phyloP scores from a whole-genome alignment of 2,888 invertebrate species.

The Trissonchulus sp. region DNA sequence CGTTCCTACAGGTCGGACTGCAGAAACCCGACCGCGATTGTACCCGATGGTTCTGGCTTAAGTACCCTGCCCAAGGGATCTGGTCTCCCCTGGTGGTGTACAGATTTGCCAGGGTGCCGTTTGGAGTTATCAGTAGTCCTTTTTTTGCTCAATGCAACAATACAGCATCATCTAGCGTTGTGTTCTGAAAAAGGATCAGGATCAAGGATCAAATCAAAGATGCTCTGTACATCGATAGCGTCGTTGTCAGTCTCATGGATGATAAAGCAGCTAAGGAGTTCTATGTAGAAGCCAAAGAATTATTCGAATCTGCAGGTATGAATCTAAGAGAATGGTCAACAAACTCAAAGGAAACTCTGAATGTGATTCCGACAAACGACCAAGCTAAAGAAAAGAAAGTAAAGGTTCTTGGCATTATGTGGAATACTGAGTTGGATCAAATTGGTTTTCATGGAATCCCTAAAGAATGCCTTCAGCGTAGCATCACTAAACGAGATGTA shows the following conservation, averaged over 20 bases:
- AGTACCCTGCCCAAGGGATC: conserved; percentile 17
- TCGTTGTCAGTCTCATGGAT: not conserved
- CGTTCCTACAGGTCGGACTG: conserved; percentile 2
- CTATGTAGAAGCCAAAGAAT: conserved; percentile 30
- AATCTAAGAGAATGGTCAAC: conserved; percentile 30
- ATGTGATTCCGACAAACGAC: not conserved
- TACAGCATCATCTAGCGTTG: conserved; percentile 27
- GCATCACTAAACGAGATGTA: not conserved
- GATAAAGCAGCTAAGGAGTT: conserved; percentile 25
- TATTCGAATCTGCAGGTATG: conserved; percentile 32
- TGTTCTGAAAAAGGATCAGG: not conserved
- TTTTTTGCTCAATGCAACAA: conserved; percentile 11
- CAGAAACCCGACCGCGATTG: conserved; percentile 34
- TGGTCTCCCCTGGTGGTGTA: not conserved
- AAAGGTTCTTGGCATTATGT: conserved; percentile 29
- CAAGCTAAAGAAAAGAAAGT: not conserved
- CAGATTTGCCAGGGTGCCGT: conserved; percentile 20
- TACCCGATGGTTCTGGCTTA: conserved; percentile 35
- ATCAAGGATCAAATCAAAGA: conserved; percentile 19
- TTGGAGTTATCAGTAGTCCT: conserved; percentile 1
- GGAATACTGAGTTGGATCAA: conserved; percentile 27
- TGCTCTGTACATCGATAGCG: conserved; percentile 37
- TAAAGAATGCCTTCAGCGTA: not conserved
- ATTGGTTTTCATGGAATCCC: conserved; percentile 14
- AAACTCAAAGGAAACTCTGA: conserved; percentile 7